Base-by-base conservation (phyloP, 1,140 invertebrate genomes). In the Lordiphosa clarofinis region DNA sequence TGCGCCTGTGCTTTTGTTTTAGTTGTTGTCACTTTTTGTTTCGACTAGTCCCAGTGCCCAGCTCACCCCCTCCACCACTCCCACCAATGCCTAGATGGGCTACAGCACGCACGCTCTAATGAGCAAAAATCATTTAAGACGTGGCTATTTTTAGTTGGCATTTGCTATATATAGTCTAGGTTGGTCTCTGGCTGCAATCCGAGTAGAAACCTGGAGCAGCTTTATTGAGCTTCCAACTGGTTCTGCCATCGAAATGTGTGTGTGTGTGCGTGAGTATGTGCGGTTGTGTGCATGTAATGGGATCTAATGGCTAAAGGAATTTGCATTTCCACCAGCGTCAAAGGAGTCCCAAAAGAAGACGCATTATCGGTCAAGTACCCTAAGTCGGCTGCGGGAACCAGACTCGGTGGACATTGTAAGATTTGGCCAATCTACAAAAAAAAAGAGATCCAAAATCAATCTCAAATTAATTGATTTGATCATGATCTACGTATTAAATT, bases 61-160 rank as follows among this genome's bases (percentile, higher is more conserved):
- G 47, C 4, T 36, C 33, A 21, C 33, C 33, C 4, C 10, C n/a
- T 6, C 33, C 9, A 2, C 6, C 24, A 6, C 21, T 21, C 4
- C 24, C 36, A 28, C 12, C 7, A 50, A 37, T 64, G 49, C 60
- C 38, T 43, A 52, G 47, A 60, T 63, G 53, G 56, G 35, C 68
- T 44, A 52, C 68, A 76, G 66, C 76, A 84, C 76, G 76, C 76
- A 82, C 76, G 76, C 78, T 82, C 76, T 82, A 82, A 82, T 82
- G 76, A 82, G 76, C 76, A 82, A 84, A 82, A 82, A 82, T 82
- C 76, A 84, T 84, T 82, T 82, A 82, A 84, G 78, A 84, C 68
- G 56, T 65, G 50, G 68, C 78, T 82, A 82, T 82, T 82, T 82
- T 84, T 82, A 82, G 76, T 56, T 73, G 57, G 64, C 76, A 82